A percentile compares a stretch with the other conserved stretches of the same genome.
These are phyloP conservation scores for Stegostoma tigrinum DNA, from an alignment of 2,113 vertebrate genomes.

Conservation along the genomic window DNA sequence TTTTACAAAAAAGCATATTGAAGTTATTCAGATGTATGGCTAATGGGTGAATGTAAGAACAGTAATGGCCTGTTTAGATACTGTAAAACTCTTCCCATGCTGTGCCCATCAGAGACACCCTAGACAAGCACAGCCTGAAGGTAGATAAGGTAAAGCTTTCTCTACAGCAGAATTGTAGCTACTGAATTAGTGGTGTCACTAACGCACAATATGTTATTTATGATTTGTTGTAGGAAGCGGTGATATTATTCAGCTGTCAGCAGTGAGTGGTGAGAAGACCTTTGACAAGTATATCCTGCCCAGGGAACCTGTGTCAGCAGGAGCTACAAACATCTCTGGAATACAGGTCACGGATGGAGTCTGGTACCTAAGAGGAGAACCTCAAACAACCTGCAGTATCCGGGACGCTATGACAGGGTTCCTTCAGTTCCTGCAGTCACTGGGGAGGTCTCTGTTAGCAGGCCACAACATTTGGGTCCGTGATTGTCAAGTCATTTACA, in stretches of 20 bases:
- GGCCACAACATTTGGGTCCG: constrained; percentile 18
- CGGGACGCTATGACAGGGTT: constrained; percentile 1
- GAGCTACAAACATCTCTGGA: not conserved
- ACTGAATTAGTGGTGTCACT: not conserved
- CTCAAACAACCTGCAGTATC: not conserved
- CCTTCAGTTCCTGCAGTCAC: not conserved
- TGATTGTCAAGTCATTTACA: not conserved
- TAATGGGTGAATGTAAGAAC: not conserved
- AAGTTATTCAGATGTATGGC: not conserved
- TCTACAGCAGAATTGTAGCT: not conserved
- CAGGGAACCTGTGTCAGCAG: not conserved
- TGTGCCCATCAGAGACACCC: not conserved
- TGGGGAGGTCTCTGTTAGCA: constrained; percentile 4
- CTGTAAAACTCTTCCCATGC: not conserved
- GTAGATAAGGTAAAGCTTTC: not conserved
- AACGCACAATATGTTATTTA: not conserved
- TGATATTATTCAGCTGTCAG: constrained; percentile 23
- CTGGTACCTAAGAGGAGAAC: not conserved
- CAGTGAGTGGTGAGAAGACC: constrained; percentile 35
- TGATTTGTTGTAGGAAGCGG: not conserved
- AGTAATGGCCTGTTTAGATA: not conserved
- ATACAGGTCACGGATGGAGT: not conserved
- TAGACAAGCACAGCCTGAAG: not conserved
- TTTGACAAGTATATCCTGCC: constrained; percentile 27
- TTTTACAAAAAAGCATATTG: not conserved